phyloP scores from a whole-genome alignment of 2,888 invertebrate species.

The Gnatocerus cornutus region DNA sequence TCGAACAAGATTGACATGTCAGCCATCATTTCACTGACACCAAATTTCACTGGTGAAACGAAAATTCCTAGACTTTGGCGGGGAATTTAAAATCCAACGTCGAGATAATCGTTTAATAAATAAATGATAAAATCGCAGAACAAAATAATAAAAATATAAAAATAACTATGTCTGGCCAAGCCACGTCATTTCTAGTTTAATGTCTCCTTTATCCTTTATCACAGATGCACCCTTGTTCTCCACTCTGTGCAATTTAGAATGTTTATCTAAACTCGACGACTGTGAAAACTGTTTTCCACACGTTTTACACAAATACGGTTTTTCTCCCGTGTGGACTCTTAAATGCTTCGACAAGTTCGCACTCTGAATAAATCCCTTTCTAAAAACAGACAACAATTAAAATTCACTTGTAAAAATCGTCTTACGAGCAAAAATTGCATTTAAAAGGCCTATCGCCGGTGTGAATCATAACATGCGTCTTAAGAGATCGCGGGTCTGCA shows the following conservation, averaged over 20 bases:
- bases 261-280: conserved; percentile 61
- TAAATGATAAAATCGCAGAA: too few relatives aligned
- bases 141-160: too few relatives aligned
- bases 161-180: too few relatives aligned
- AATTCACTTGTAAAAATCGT: neutral
- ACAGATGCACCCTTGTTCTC: conserved; percentile 52
- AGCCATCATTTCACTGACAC: conserved; percentile 12
- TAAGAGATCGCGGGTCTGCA: conserved; percentile 64
- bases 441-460: conserved; percentile 61
- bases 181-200: too few relatives aligned
- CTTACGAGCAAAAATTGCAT: conserved; percentile 62
- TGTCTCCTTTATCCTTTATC: conserved; percentile 54
- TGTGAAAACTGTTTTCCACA: conserved; percentile 64
- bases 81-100: neutral
- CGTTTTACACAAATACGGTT: conserved; percentile 61
- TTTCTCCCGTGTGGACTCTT: conserved; percentile 63
- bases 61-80: neutral
- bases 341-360: conserved; percentile 63
- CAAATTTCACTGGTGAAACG: neutral
- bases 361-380: conserved; percentile 62
- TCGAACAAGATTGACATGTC: conserved; percentile 24
- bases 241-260: conserved; percentile 42
- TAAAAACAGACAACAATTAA: conserved; percentile 36
- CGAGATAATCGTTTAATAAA: too few relatives aligned
- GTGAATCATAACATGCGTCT: conserved; percentile 62